Percentiles rank a stretch among this genome's conserved stretches.
These are phyloP conservation scores for Chaenogobius annularis DNA, from an alignment of 2,113 vertebrate species.

Conservation along the genomic window DNA sequence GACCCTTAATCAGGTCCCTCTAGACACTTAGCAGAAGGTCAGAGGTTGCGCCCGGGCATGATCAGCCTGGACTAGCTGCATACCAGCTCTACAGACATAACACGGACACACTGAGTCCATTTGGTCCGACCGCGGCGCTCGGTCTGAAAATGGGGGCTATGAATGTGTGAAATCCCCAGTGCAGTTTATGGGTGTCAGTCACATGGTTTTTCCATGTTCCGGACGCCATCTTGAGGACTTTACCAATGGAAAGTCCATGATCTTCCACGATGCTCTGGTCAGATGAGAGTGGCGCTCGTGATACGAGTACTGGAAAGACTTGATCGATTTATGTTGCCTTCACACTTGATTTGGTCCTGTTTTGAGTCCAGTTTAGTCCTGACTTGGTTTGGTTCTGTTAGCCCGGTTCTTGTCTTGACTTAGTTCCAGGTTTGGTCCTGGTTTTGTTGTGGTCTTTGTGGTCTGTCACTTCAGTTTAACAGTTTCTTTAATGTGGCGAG, in stretches of 20 bases:
- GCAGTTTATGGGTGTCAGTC: not conserved
- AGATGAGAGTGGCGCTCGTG: too few species aligned
- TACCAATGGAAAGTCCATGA: too few species aligned
- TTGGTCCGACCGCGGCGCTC: conserved; percentile 24
- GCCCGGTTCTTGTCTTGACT: too few species aligned
- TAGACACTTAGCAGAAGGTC: conserved; percentile 61
- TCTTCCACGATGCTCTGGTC: too few species aligned
- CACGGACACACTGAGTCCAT: conserved; percentile 34
- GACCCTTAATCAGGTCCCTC: conserved; percentile 60
- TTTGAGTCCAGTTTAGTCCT: too few species aligned
- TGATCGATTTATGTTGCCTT: too few species aligned
- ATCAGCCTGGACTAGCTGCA: conserved; percentile 54
- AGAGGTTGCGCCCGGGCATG: conserved; percentile 60
- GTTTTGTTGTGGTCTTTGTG: too few species aligned
- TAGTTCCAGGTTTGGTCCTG: too few species aligned
- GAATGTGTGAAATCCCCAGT: not conserved
- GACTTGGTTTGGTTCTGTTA: too few species aligned
- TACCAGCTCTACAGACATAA: conserved; percentile 57
- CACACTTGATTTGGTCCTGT: too few species aligned
- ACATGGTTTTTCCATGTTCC: not conserved
- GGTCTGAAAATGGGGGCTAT: not conserved
- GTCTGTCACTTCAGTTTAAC: too few species aligned
- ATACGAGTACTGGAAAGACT: too few species aligned
- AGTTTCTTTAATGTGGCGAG: not conserved
- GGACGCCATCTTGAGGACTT: not conserved